Percentiles rank a stretch among this genome's conserved stretches.
phyloP scores from a whole-genome alignment of 2,797 vertebrate species.

The Epinephelus awoara region DNA sequence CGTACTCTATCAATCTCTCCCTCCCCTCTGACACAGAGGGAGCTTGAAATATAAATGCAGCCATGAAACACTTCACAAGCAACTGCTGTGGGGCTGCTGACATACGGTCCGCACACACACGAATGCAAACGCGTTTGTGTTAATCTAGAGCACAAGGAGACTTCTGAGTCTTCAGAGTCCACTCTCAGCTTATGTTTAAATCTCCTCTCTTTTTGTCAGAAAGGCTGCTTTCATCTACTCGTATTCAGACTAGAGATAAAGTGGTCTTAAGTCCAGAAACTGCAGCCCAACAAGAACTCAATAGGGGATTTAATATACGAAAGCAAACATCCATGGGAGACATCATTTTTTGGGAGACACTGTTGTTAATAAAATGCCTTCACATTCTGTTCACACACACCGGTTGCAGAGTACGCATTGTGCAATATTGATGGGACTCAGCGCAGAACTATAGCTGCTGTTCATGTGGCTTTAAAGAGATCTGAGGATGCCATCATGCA shows the following conservation, averaged over 20 bases:
- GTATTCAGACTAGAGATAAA: slow-evolving; percentile 27
- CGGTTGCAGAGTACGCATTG: neutral
- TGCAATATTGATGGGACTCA: slow-evolving; percentile 42
- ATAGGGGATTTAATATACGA: slow-evolving; percentile 13
- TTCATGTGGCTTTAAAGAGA: slow-evolving; percentile 51
- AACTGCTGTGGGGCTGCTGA: slow-evolving; percentile 26
- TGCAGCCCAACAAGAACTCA: slow-evolving; percentile 35
- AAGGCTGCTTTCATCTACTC: slow-evolving; percentile 35
- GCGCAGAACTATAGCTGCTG: slow-evolving; percentile 32
- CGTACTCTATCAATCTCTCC: neutral
- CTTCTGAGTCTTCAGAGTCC: slow-evolving; percentile 30
- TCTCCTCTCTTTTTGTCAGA: slow-evolving; percentile 39
- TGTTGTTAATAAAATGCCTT: neutral
- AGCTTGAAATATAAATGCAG: slow-evolving; percentile 51
- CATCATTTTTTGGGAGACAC: neutral
- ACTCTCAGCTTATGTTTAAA: slow-evolving; percentile 52
- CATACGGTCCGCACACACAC: neutral
- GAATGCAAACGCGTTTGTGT: slow-evolving; percentile 21
- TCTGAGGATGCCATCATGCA: slow-evolving; percentile 66
- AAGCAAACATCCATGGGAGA: slow-evolving; percentile 8
- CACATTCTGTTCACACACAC: neutral
- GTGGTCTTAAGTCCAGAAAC: slow-evolving; percentile 26
- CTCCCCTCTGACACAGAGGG: neutral
- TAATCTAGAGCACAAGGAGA: slow-evolving; percentile 50
- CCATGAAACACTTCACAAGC: slow-evolving; percentile 9